A percentile compares a stretch with the other conserved stretches of the same genome.
phyloP scores from a whole-genome alignment of 2,797 vertebrate genomes.

The Cichlasoma orientale region DNA sequence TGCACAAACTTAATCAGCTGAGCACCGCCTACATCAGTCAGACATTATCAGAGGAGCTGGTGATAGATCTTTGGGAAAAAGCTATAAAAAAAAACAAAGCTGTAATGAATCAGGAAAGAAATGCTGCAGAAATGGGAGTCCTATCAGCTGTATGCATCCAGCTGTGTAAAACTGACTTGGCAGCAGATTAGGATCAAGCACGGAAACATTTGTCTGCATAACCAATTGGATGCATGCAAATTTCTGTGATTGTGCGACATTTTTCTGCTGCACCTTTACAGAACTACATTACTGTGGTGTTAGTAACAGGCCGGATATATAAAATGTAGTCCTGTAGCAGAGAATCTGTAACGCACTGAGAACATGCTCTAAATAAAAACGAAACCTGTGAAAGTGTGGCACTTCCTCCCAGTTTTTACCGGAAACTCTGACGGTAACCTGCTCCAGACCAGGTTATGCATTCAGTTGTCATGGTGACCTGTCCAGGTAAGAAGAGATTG shows the following conservation, averaged over 20 bases:
- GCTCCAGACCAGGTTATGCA: fast-evolving
- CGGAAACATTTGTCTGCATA: not conserved
- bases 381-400: not conserved
- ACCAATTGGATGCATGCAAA: not conserved
- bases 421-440: not conserved
- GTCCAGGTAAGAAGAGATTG: not conserved
- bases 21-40: not conserved
- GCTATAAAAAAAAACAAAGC: not conserved
- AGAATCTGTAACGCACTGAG: not conserved
- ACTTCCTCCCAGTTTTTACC: not conserved
- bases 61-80: not conserved
- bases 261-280: not conserved
- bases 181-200: not conserved
- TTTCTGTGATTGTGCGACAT: not conserved
- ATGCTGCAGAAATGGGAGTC: not conserved
- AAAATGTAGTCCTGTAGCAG: not conserved
- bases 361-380: not conserved
- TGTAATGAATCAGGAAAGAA: not conserved
- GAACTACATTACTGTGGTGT: not conserved
- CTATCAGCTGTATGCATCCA: not conserved
- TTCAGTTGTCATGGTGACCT: not conserved
- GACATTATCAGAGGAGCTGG: not conserved
- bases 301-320: not conserved
- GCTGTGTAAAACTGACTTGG: not conserved
- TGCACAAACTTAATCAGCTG: too few species aligned